Evolutionary conservation across 2,888 invertebrate species (phyloP), one percentile per base, ranked within the genome.

Genomic region (Drosophila paucipuncta): DNA sequence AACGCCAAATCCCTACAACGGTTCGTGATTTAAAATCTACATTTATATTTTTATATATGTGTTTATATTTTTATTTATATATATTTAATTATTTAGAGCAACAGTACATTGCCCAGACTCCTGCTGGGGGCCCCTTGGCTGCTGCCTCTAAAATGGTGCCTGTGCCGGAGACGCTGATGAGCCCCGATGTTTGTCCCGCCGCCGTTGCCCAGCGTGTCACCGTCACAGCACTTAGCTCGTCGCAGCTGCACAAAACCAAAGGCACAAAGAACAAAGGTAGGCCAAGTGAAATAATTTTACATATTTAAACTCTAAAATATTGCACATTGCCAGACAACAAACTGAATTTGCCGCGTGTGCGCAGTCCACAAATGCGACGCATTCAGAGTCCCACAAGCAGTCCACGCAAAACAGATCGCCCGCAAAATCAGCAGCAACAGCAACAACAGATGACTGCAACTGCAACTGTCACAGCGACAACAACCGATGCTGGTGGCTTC

Each of bases 61-160:
- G 18, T 10, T n/a, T 4, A 41, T n/a, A 9, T 41, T 11, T 11
- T 9, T 4, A 22, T 2, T 28, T 2, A 1, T 1, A n/a, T 13
- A 6, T 43, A 11, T 43, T 1, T 22, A 2, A 5, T 16, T 18
- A 43, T 31, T 22, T 31, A 93, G 93, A 93, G 73, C 92, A 92
- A 90, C 81, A 84, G 10, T 86, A 73, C 37, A 68, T 83, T 18
- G 82, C 82, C 13, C 80, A 89, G 67, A 66, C 82, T 16, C 83
- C 91, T 0, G 71, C 70, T 49, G 93, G 92, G 25, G 93, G 93
- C 18, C 96, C 97, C 0, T 92, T 97, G 70, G 96, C 97, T 90
- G 97, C 97, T 13, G 96, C 97, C 13, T 97, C 97, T 0, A 97
- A 97, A 93, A 96, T 97, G 94, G 96, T 97, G 0, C 97, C 97